Conservation (phyloP, 1,140 invertebrate genomes). For the Pseudobourletiella spinata region DNA sequence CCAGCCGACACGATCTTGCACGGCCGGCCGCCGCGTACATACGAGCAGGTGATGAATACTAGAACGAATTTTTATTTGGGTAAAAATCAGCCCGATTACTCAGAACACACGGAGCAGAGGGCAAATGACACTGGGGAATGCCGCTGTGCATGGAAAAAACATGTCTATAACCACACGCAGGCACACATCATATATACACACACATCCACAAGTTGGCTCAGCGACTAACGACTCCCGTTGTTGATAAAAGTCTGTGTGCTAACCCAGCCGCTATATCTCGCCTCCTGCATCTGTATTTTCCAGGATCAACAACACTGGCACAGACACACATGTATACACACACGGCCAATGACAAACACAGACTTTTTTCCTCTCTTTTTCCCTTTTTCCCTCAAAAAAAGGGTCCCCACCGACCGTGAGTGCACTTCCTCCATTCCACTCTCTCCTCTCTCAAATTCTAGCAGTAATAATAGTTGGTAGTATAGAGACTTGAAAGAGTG, state of each 20-base stretch:
- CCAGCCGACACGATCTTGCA: too few relatives aligned
- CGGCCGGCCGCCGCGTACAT: too few relatives aligned
- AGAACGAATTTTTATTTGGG: constrained; percentile 36
- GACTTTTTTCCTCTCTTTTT: not conserved
- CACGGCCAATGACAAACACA: not conserved
- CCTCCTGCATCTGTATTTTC: constrained; percentile 26
- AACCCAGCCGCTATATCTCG: too few relatives aligned
- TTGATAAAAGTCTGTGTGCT: too few relatives aligned
- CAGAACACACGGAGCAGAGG: constrained; percentile 17
- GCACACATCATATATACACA: too few relatives aligned
- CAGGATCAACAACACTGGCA: constrained; percentile 8
- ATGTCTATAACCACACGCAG: too few relatives aligned
- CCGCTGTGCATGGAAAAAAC: too few relatives aligned
- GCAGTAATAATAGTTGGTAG: too few relatives aligned
- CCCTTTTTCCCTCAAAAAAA: constrained; percentile 5
- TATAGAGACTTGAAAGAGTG: too few relatives aligned
- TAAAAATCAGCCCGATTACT: constrained; percentile 33
- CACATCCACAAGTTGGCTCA: too few relatives aligned
- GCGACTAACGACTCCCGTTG: too few relatives aligned
- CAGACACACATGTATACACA: constrained; percentile 5
- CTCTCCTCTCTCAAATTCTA: not conserved
- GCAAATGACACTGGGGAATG: too few relatives aligned
- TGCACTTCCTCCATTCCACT: not conserved
- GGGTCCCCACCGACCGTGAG: not conserved
- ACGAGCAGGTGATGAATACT: constrained; percentile 36